Evolutionary conservation across 2,797 vertebrate genomes (phyloP), one percentile per base, ranked within the genome.

Genomic region (Enteromius argenteus): DNA sequence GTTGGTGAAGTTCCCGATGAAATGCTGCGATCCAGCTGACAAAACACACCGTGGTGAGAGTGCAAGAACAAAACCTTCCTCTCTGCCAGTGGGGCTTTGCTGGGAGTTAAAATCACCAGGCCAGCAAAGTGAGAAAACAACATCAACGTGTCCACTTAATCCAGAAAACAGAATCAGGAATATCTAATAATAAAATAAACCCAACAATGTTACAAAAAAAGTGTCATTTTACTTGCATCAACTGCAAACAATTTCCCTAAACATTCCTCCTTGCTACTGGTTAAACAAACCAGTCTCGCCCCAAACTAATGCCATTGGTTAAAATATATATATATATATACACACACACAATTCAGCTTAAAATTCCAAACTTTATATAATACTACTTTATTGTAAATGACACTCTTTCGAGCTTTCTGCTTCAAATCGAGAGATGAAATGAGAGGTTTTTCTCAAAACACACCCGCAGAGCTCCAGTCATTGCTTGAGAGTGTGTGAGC

Each of bases 21-120:
- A 89, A 92, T 91, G 88, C 92, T 92, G 92, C 91, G 90, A 90
- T 86, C 90, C 97, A 98, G 96, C 97, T 98, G 97, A 96, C 93
- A 91, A 98, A 98, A 98, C 95, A 97, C 72, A 32, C 87, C 46
- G 88, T 93, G 89, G 93, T 95, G 90, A 91, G 86, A 90, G 73
- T 5, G 21, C 15, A 79, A 85, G 86, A 85, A 85, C 74, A 30
- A 51, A 81, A 58, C 76, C 66, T 58, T 80, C 32, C 81, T 88
- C 81, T 87, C 81, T 72, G 79, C 77, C 84, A 78, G 72, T 21
- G 89, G 87, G 93, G 91, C 90, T 81, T 58, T 58, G 62, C 83
- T 69, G 86, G 49, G 85, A 73, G 79, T 81, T 80, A 75, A 64
- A 87, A 42, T 84, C 81, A 80, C 84, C 87, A 86, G 81, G 80